A percentile compares a stretch with the other conserved stretches of the same genome.
phyloP scores from a whole-genome alignment of 2,888 invertebrate genomes.

The Ectobius pallidus region DNA sequence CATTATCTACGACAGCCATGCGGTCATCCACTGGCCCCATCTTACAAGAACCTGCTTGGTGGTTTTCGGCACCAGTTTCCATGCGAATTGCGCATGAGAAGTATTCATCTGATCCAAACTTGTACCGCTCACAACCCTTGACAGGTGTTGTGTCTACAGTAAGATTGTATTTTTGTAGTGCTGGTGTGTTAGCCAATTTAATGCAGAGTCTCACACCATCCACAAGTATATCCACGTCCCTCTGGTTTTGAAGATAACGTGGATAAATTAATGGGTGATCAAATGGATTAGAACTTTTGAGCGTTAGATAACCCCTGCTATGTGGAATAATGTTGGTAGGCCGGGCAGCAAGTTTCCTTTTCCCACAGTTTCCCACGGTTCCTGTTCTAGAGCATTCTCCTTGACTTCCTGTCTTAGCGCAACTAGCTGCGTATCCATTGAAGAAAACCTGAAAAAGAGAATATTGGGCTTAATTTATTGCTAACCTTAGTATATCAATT shows the following conservation, averaged over 20 bases:
- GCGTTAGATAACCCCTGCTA: constrained; percentile 49
- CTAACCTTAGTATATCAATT: too few species aligned
- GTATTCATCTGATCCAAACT: constrained; percentile 64
- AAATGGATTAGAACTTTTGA: constrained; percentile 71
- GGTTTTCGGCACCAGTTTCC: constrained; percentile 80
- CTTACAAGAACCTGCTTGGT: constrained; percentile 79
- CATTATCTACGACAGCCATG: constrained; percentile 80
- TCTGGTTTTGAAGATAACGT: constrained; percentile 72
- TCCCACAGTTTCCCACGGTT: constrained; percentile 35
- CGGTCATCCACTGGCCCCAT: constrained; percentile 81
- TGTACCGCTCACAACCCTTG: constrained; percentile 50
- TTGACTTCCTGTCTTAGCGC: constrained; percentile 45
- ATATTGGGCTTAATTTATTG: too few species aligned
- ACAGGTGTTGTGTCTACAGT: not conserved
- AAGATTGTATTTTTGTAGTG: constrained; percentile 26
- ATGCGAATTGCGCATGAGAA: constrained; percentile 70
- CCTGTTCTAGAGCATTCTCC: constrained; percentile 46
- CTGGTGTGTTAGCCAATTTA: constrained; percentile 60
- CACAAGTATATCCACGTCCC: constrained; percentile 67
- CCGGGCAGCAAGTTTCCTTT: constrained; percentile 38
- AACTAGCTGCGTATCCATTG: constrained; percentile 54
- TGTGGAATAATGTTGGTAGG: constrained; percentile 52
- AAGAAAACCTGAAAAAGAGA: constrained; percentile 49
- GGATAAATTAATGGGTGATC: constrained; percentile 75
- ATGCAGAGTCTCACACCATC: constrained; percentile 67